Base-by-base conservation (phyloP, 1,140 invertebrate species). In the Stratiolaelaps scimitus region DNA sequence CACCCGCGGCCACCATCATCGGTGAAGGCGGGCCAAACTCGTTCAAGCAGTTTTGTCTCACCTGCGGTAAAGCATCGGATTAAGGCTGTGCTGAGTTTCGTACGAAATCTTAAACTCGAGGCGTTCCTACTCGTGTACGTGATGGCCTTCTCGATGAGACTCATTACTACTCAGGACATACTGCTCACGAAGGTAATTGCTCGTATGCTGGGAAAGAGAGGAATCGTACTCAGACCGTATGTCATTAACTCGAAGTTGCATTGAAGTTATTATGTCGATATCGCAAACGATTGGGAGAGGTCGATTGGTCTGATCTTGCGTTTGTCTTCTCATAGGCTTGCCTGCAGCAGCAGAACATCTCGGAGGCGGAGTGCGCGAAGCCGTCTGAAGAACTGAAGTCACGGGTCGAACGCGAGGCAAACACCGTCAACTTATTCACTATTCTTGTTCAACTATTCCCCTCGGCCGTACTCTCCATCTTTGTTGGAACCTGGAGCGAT, bases 141-240 rank as follows among this genome's bases (percentile, higher is more conserved):
- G 53, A 60, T 60, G 53, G 53, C 53, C 53, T 60, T 60, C 53
- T 60, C 53, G 53, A 60, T 60, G 53, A 60, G 53, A 26, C 53
- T 60, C 53, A 60, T 60, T 26, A 60, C 34, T 17, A 60, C 53
- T 15, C 53, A 60, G 53, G 53, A 60, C 23, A 26, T 60, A 26
- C 23, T 60, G n/a, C 23, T 60, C 17, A 60, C 23, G 10, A 60
- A 60, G 53, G 53, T 60, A 34, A 17, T 6, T 40, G 10, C 34
- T 40, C 5, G 34, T 10, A 40, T 4, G 34, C 34, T 40, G 10
- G 34, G 10, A 40, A 40, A 40, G 4, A 40, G 34, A 40, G 34
- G 34, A 40, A 40, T 40, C 10, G 10, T 6, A 40, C 10, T 40
- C 10, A 4, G 34, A 6, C 4, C 4, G 10, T 40, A 40, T 40